These are phyloP conservation scores for Lepetodrilus schrolli DNA, from an alignment of 2,888 invertebrate species.

Conservation along the genomic window DNA sequence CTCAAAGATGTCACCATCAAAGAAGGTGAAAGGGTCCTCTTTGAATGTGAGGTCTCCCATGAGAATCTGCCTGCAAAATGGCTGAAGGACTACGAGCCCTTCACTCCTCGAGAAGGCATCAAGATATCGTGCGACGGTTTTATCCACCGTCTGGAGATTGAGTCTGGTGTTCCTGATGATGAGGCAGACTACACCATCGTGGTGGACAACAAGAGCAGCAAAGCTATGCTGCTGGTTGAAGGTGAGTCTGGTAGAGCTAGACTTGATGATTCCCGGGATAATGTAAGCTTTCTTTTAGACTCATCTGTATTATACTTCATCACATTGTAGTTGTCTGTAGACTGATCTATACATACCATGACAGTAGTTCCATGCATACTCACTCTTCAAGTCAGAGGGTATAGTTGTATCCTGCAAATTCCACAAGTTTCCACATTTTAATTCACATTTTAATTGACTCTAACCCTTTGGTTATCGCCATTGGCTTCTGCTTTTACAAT, in stretches of 20 bases:
- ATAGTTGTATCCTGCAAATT: no score
- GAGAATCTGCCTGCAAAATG: constrained; percentile 94
- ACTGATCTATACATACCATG: no score
- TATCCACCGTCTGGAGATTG: constrained; percentile 59
- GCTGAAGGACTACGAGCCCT: constrained; percentile 85
- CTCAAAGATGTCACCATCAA: constrained; percentile 49
- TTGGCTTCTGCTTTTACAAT: no score
- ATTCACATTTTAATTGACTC: no score
- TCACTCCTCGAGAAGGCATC: constrained; percentile 88
- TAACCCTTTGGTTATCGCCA: no score
- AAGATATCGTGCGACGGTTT: constrained; percentile 85
- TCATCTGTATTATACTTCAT: no score
- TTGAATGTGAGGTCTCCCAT: constrained; percentile 94
- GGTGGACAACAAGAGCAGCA: constrained; percentile 52
- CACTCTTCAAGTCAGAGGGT: no score
- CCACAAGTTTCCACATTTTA: no score
- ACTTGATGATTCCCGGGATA: no score
- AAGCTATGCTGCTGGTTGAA: constrained; percentile 54
- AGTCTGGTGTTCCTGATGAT: constrained; percentile 61
- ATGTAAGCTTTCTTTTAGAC: no score
- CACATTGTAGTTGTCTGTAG: no score
- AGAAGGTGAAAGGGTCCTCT: constrained; percentile 79
- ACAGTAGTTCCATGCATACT: no score
- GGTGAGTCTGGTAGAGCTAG: constrained; percentile 38
- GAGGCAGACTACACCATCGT: constrained; percentile 63